Evolutionary conservation across 2,888 invertebrate genomes (phyloP).

Genomic region (Candidula unifasciata): DNA sequence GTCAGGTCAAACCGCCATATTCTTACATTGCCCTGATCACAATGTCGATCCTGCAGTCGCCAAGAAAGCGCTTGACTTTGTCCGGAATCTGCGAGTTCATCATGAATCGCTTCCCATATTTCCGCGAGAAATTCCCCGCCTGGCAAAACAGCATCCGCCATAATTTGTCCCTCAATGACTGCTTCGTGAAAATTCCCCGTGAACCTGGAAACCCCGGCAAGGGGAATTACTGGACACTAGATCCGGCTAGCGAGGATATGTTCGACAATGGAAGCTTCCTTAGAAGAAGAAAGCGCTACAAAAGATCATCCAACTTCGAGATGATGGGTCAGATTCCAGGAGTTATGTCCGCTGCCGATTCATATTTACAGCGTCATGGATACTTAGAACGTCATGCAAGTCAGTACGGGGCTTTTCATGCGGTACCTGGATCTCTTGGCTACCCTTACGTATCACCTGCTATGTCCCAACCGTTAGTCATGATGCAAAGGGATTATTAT

Average conservation of each 20-base stretch:
- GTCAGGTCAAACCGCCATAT: constrained; percentile 95
- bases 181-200: constrained; percentile 98
- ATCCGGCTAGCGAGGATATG: constrained; percentile 98
- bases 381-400: constrained; percentile 26
- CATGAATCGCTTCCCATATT: constrained; percentile 96
- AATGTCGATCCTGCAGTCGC: constrained; percentile 94
- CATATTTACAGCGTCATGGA: constrained; percentile 68
- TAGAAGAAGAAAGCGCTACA: constrained; percentile 94
- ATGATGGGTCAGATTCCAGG: constrained; percentile 65
- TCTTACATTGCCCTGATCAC: constrained; percentile 99
- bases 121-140: constrained; percentile 97
- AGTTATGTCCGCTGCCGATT: constrained; percentile 70
- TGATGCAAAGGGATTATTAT: constrained; percentile 83
- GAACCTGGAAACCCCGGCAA: constrained; percentile 93
- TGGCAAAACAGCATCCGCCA: constrained; percentile 99
- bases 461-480: constrained; percentile 78
- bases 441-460: constrained; percentile 78
- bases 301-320: constrained; percentile 81
- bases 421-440: constrained; percentile 60
- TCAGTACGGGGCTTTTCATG: constrained; percentile 56
- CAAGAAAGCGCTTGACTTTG: constrained; percentile 94
- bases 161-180: constrained; percentile 96
- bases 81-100: constrained; percentile 99
- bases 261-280: constrained; percentile 99
- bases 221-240: constrained; percentile 96